phyloP scores from a whole-genome alignment of 2,113 vertebrate species.

The Cyanoderma ruficeps region DNA sequence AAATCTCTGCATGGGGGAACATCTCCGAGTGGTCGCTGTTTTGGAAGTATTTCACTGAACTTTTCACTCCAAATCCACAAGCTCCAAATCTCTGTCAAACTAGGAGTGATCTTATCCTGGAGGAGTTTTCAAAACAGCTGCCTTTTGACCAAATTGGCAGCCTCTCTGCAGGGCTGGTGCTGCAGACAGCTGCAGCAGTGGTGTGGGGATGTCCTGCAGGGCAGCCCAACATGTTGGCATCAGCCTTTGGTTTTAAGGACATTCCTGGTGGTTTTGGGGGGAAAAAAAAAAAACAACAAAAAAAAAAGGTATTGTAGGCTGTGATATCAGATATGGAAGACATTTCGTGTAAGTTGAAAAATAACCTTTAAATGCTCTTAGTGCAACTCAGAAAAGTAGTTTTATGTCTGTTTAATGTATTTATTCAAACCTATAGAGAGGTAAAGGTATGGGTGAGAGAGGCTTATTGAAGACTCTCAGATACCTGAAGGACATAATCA shows the following conservation, averaged over 20 bases:
- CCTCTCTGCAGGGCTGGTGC: background rate
- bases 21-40: background rate
- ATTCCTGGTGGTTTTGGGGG: background rate
- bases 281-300: background rate
- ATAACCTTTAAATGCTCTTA: background rate
- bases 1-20: background rate
- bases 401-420: background rate
- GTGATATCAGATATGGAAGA: background rate
- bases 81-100: background rate
- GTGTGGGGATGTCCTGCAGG: background rate
- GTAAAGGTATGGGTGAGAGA: background rate
- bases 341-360: background rate
- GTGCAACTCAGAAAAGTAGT: background rate
- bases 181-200: background rate
- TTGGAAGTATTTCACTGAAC: background rate
- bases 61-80: background rate
- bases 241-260: background rate
- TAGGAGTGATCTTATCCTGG: background rate
- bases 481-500: background rate
- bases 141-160: background rate
- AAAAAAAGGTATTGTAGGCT: background rate
- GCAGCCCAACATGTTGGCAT: rapidly evolving
- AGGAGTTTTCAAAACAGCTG: background rate
- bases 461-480: background rate
- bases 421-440: background rate